Evolutionary conservation across 2,113 vertebrate genomes (phyloP).

Genomic region (Thalassoma bifasciatum): DNA sequence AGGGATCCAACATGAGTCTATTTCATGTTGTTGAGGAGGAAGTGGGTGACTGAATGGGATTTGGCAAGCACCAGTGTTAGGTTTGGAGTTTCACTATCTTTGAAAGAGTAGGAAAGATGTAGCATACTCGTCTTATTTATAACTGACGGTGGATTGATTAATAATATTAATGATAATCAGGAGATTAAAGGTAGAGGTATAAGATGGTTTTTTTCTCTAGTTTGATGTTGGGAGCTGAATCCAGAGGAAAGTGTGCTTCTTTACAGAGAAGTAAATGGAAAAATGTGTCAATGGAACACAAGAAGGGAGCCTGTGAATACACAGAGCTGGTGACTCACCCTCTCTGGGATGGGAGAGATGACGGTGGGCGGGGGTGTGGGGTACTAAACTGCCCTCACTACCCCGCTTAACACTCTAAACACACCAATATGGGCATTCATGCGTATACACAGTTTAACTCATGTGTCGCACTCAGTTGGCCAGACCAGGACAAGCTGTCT

Average conservation of each 20-base stretch:
- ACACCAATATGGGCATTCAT: slow-evolving; percentile 68
- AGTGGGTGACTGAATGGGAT: slow-evolving; percentile 13
- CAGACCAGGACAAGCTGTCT: slow-evolving; percentile 63
- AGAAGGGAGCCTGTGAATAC: slow-evolving; percentile 78
- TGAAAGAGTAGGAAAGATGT: background rate
- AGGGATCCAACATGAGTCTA: slow-evolving; percentile 22
- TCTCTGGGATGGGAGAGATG: slow-evolving; percentile 76
- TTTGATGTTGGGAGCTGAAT: slow-evolving; percentile 23
- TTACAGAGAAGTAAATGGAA: slow-evolving; percentile 68
- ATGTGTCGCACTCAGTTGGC: slow-evolving; percentile 52
- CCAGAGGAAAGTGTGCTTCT: slow-evolving; percentile 30
- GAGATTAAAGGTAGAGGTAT: background rate
- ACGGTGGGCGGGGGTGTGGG: slow-evolving; percentile 63
- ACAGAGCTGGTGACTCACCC: slow-evolving; percentile 79
- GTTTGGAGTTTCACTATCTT: slow-evolving; percentile 1
- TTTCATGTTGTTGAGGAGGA: slow-evolving; percentile 22
- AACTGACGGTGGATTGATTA: background rate
- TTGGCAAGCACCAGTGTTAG: slow-evolving; percentile 5
- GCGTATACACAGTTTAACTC: slow-evolving; percentile 47
- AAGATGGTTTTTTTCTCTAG: background rate
- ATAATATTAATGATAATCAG: background rate
- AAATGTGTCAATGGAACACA: slow-evolving; percentile 79
- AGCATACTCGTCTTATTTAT: background rate
- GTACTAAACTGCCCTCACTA: slow-evolving; percentile 56
- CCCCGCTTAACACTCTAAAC: slow-evolving; percentile 40